Base-by-base conservation (phyloP, 2,113 vertebrate genomes). In the Lepisosteus osseus region DNA sequence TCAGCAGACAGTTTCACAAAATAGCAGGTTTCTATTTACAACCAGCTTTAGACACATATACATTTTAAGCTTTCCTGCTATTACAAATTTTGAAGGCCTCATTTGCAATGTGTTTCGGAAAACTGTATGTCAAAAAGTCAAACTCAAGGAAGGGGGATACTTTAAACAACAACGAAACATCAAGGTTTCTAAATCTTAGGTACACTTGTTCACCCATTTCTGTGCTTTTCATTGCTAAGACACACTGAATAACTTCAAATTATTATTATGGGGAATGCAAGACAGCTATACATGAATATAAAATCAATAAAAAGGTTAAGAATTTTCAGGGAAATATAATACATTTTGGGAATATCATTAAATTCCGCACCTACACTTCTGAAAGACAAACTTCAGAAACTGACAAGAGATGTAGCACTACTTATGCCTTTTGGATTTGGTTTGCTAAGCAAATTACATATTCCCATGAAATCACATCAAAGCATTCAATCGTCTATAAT, bases 401-500 rank as follows among this genome's bases (percentile, higher is more conserved):
- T 56, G 68, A 41, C 57, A 63, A 78, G 79, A 82, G 77, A 81
- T 78, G 61, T 54, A 73, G 68, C 70, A 72, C 47, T 54, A 65
- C 79, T 86, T 85, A 85, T 85, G 74, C 86, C 79, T 77, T 59
- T 74, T 69, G 75, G 77, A 80, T 81, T 72, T 70, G 69, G 68
- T 80, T 82, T 78, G 65, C 83, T 83, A 79, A 87, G 79, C 80
- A 82, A 85, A 85, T 80, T 72, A 78, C 76, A 74, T 77, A 86
- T 88, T 87, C 84, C 83, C 80, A 65, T 83, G 86, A 84, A 84
- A 86, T 75, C 41, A 74, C 80, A 86, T 86, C 83, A 88, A 89
- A 88, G 82, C 73, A 41, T 74, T 78, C 74, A 82, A 82, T 83
- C 80, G 82, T 69, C 76, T 70, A 72, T 79, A 83, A 87, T 75